Percentiles rank a stretch among this genome's conserved stretches.
Conservation (phyloP, 1,140 invertebrate species). For the Neocloeon triangulifer region DNA sequence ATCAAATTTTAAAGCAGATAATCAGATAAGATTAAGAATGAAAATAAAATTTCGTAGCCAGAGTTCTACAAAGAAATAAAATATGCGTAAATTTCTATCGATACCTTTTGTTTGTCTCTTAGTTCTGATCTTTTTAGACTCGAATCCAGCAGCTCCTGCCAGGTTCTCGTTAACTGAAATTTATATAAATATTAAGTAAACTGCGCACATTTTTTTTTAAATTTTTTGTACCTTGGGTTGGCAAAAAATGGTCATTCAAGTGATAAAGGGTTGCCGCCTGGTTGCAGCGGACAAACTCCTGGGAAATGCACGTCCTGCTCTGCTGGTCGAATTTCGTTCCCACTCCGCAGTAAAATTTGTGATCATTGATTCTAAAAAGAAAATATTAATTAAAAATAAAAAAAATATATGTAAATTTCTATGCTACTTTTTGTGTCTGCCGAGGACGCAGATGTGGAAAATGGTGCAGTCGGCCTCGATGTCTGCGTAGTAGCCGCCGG, state of each 20-base stretch:
- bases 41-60: too few relatives aligned
- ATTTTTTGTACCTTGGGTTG: too few relatives aligned
- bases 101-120: too few relatives aligned
- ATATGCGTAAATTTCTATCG: too few relatives aligned
- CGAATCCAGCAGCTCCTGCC: too few relatives aligned
- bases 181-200: too few relatives aligned
- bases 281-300: conserved; percentile 14
- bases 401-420: not conserved
- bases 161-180: too few relatives aligned
- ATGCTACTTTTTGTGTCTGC: not conserved
- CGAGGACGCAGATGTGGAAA: conserved; percentile 4
- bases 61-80: too few relatives aligned
- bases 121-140: too few relatives aligned
- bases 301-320: conserved; percentile 14
- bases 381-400: not conserved
- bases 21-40: too few relatives aligned
- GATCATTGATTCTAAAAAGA: conserved; percentile 13
- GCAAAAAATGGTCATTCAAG: conserved; percentile 12
- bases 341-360: conserved; percentile 17
- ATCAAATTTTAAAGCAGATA: too few relatives aligned
- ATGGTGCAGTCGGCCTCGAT: conserved; percentile 20
- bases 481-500: conserved; percentile 35
- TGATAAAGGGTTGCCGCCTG: conserved; percentile 12
- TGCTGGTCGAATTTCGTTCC: conserved; percentile 19
- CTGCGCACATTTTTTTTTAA: too few relatives aligned